Evolutionary conservation across 1,140 invertebrate genomes (phyloP).

Genomic region (Reticulitermes speratus): DNA sequence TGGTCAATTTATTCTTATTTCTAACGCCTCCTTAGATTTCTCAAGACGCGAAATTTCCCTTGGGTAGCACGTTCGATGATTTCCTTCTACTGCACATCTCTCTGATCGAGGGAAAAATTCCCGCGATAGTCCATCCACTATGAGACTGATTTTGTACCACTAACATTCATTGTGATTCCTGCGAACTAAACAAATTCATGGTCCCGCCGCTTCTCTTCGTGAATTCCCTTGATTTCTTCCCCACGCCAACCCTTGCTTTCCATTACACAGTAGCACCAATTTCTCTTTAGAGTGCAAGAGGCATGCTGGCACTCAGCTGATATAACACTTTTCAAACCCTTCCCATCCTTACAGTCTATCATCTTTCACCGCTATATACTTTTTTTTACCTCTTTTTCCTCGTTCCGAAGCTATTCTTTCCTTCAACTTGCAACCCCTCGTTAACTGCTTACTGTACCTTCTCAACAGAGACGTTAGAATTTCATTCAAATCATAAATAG

Average conservation of each 20-base stretch:
- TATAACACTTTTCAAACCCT: conserved; percentile 11
- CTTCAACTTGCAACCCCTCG: not conserved
- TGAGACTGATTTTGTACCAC: not conserved
- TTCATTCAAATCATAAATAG: not conserved
- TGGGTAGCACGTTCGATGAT: not conserved
- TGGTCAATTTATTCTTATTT: conserved; percentile 19
- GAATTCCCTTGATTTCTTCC: not conserved
- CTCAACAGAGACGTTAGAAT: not conserved
- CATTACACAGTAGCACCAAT: not conserved
- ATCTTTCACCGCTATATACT: not conserved
- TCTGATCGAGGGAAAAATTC: conserved; percentile 8
- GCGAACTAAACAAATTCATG: not conserved
- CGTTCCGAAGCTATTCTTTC: not conserved
- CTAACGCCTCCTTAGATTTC: not conserved
- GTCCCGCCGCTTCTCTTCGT: not conserved
- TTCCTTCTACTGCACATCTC: not conserved
- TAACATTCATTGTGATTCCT: conserved; percentile 1
- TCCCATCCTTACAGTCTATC: not conserved
- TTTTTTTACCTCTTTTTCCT: not conserved
- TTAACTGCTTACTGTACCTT: not conserved
- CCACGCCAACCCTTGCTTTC: not conserved
- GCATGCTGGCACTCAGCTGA: conserved; percentile 1
- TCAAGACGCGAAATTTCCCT: conserved; percentile 14
- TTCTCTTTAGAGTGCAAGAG: not conserved
- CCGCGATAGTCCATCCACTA: not conserved